Evolutionary conservation across 2,888 invertebrate genomes (phyloP).

Genomic region (Drosophila affinis): DNA sequence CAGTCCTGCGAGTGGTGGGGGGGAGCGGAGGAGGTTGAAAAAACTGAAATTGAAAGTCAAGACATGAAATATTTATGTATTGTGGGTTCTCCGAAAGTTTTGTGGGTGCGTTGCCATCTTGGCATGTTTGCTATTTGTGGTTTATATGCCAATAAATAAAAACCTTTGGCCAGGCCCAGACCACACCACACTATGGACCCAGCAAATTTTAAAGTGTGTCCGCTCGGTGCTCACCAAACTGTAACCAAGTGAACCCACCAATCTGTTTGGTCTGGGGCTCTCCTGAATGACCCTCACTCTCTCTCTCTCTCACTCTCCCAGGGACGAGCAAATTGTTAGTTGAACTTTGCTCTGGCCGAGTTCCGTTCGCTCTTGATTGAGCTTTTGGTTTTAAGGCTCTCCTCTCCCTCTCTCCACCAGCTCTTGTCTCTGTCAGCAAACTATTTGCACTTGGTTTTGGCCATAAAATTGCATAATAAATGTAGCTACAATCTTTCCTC

Average conservation of each 20-base stretch:
- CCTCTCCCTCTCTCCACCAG: background rate
- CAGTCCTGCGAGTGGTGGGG: slow-evolving; percentile 25
- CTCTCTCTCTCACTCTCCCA: slow-evolving; percentile 22
- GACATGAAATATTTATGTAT: slow-evolving; percentile 75
- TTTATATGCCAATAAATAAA: slow-evolving; percentile 76
- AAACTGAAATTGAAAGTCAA: slow-evolving; percentile 70
- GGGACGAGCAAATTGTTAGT: slow-evolving; percentile 57
- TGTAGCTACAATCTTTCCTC: slow-evolving; percentile 48
- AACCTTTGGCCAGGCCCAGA: slow-evolving; percentile 58
- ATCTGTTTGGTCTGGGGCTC: slow-evolving; percentile 27
- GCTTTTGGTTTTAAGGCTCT: slow-evolving; percentile 61
- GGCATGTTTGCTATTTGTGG: slow-evolving; percentile 72
- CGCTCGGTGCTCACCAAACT: slow-evolving; percentile 38
- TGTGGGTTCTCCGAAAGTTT: slow-evolving; percentile 39
- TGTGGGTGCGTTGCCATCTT: slow-evolving; percentile 59
- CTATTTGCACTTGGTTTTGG: slow-evolving; percentile 74
- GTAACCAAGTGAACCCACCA: slow-evolving; percentile 50
- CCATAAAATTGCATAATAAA: slow-evolving; percentile 73
- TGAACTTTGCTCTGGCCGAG: slow-evolving; percentile 54
- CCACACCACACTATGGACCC: slow-evolving; percentile 10
- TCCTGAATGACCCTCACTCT: slow-evolving; percentile 59
- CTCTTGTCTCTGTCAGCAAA: slow-evolving; percentile 58
- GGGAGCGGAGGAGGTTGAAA: slow-evolving; percentile 12
- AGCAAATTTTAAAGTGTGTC: slow-evolving; percentile 70
- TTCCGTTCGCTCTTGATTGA: slow-evolving; percentile 58